These are phyloP conservation scores for Pandion haliaetus DNA, from an alignment of 2,113 vertebrate genomes.

Conservation along the genomic window DNA sequence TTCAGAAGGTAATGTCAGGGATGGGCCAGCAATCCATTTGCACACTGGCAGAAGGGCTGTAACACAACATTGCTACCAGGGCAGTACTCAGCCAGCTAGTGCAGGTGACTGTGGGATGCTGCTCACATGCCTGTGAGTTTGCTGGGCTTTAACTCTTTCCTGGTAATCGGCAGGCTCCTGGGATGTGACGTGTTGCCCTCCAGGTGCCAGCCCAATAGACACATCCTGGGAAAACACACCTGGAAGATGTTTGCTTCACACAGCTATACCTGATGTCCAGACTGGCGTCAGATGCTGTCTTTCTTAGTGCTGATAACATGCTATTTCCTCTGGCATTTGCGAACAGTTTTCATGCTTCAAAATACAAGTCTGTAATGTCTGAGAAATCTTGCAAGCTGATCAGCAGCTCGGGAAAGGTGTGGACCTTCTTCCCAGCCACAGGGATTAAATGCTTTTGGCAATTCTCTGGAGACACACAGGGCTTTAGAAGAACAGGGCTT, in stretches of 20 bases:
- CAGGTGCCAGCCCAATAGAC: background rate
- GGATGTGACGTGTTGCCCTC: background rate
- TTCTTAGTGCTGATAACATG: background rate
- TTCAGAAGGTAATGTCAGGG: background rate
- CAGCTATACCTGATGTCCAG: background rate
- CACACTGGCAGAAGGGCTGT: background rate
- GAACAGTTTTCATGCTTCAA: background rate
- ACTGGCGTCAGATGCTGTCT: too few relatives aligned
- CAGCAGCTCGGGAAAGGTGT: background rate
- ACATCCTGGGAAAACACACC: background rate
- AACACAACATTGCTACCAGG: background rate
- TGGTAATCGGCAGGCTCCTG: background rate
- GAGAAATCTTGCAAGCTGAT: background rate
- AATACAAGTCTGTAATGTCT: background rate
- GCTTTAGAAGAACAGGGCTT: background rate
- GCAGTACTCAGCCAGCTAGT: background rate
- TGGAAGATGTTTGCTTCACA: background rate
- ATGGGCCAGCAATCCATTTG: background rate
- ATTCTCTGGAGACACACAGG: background rate
- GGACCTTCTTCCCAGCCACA: background rate
- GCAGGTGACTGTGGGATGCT: background rate
- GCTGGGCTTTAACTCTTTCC: background rate
- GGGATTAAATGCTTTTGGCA: background rate
- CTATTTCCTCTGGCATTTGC: background rate
- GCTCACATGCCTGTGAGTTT: accelerated